These are phyloP conservation scores for Melanotaenia maccullochi DNA, from an alignment of 2,797 vertebrate genomes.

Conservation along the genomic window DNA sequence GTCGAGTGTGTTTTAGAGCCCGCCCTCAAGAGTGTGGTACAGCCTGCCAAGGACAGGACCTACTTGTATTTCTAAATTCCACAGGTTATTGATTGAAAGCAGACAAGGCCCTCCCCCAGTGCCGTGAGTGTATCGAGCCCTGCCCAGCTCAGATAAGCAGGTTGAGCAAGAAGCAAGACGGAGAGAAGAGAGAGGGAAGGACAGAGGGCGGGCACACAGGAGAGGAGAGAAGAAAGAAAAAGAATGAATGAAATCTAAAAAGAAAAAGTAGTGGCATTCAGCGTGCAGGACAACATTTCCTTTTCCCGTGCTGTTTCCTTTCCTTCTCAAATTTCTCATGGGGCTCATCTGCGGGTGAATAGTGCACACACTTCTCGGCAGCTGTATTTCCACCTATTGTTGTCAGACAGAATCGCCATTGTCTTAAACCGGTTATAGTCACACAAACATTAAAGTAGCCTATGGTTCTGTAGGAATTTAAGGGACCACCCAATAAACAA, in stretches of 20 bases:
- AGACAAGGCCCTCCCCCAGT: slow-evolving; percentile 79
- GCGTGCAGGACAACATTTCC: slow-evolving; percentile 44
- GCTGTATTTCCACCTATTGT: slow-evolving; percentile 82
- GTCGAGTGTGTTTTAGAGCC: slow-evolving; percentile 64
- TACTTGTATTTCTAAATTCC: slow-evolving; percentile 86
- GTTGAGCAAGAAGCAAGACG: slow-evolving; percentile 75
- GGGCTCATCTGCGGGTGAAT: slow-evolving; percentile 64
- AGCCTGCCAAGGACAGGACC: slow-evolving; percentile 81
- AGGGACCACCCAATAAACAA: slow-evolving; percentile 76
- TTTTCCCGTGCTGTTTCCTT: slow-evolving; percentile 58
- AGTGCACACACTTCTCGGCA: slow-evolving; percentile 64
- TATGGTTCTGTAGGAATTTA: slow-evolving; percentile 67
- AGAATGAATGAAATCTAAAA: slow-evolving; percentile 80
- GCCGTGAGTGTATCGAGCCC: slow-evolving; percentile 74
- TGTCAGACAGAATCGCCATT: slow-evolving; percentile 77
- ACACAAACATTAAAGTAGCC: slow-evolving; percentile 70
- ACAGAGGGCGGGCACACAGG: slow-evolving; percentile 44
- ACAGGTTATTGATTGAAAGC: slow-evolving; percentile 88
- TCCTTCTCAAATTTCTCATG: slow-evolving; percentile 57
- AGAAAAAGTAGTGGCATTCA: slow-evolving; percentile 44
- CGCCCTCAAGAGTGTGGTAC: slow-evolving; percentile 76
- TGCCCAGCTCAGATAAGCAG: slow-evolving; percentile 85
- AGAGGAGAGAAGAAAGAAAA: slow-evolving; percentile 47
- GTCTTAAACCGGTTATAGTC: slow-evolving; percentile 77
- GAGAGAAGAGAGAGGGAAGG: slow-evolving; percentile 41